Evolutionary conservation across 1,140 invertebrate genomes (phyloP), one percentile per base, ranked within the genome.

Genomic region (Apocrypta bakeri): DNA sequence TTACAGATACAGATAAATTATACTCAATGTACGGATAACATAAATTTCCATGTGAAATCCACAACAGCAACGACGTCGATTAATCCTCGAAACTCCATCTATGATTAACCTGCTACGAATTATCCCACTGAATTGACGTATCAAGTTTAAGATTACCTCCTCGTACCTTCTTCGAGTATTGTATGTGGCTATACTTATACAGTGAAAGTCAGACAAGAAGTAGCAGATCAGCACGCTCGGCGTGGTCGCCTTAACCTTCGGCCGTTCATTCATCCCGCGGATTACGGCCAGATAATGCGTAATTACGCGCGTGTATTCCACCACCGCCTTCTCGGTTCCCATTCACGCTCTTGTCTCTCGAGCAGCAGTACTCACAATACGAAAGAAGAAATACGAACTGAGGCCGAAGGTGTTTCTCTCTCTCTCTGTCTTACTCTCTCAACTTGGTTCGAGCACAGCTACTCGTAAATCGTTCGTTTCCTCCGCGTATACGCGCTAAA

Each of bases 191-290:
- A 37, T 37, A 37, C 33, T 9, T 37, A 37, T 37, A 37, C 33
- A n/a, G n/a, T n/a, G n/a, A n/a, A n/a, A n/a, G n/a, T n/a, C n/a
- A n/a, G n/a, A n/a, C n/a, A n/a, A n/a, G n/a, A n/a, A n/a, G n/a
- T 7, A 33, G 37, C 66, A 64, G 61, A n/a, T n/a, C 61, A 42
- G 40, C 42, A 33, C 33, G 33, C 33, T 2, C 33, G 33, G 33
- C 33, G 33, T n/a, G 9, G 48, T 40, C n/a, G 8, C 79, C 42
- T 75, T 83, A 84, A 84, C 84, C 85, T 82, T 79, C 84, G 24
- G 61, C 78, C 86, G 85, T 88, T 88, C 88, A 89, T 89, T 89
- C 88, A 88, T 89, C 86, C 87, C 83, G 76, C 83, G 84, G 87
- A 88, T 89, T 84, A 88, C 81, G 75, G 79, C 80, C 40, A 85